Percentiles rank a stretch among this genome's conserved stretches.
Evolutionary conservation across 2,797 vertebrate genomes (phyloP).

Genomic region (Pseudotriccus pelzelni): DNA sequence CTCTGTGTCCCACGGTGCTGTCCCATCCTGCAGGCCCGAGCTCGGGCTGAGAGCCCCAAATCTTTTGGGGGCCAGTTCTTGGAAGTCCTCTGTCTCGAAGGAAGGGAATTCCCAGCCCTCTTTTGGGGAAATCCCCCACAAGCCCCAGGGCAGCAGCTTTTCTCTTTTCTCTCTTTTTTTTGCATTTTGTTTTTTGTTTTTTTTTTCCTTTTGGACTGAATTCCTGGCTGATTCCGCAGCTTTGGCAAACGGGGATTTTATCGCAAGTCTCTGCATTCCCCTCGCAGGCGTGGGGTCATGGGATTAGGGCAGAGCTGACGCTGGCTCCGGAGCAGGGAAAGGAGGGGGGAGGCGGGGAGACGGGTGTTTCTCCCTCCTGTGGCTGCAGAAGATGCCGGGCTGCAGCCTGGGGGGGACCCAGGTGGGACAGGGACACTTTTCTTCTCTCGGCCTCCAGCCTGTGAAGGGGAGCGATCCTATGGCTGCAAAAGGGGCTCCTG

Average conservation of each 20-base stretch:
- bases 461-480: neutral
- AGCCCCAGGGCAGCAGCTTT: slow-evolving; percentile 26
- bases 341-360: neutral
- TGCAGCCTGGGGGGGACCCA: neutral
- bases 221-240: slow-evolving; percentile 9
- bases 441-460: too few species aligned
- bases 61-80: neutral
- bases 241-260: slow-evolving; percentile 28
- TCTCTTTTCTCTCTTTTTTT: neutral
- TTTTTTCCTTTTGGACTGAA: neutral
- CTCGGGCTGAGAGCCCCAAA: neutral
- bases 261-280: slow-evolving; percentile 6
- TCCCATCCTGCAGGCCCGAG: accelerated
- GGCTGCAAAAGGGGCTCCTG: neutral
- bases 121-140: slow-evolving; percentile 45
- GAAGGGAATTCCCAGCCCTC: slow-evolving; percentile 52
- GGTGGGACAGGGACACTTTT: neutral
- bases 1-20: neutral
- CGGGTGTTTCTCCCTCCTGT: neutral
- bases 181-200: neutral
- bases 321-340: neutral
- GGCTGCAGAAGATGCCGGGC: neutral
- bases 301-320: slow-evolving; percentile 21
- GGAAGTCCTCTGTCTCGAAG: slow-evolving; percentile 23
- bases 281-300: slow-evolving; percentile 10